Evolutionary conservation across 1,140 invertebrate species (phyloP).

Genomic region (Thrips palmi): DNA sequence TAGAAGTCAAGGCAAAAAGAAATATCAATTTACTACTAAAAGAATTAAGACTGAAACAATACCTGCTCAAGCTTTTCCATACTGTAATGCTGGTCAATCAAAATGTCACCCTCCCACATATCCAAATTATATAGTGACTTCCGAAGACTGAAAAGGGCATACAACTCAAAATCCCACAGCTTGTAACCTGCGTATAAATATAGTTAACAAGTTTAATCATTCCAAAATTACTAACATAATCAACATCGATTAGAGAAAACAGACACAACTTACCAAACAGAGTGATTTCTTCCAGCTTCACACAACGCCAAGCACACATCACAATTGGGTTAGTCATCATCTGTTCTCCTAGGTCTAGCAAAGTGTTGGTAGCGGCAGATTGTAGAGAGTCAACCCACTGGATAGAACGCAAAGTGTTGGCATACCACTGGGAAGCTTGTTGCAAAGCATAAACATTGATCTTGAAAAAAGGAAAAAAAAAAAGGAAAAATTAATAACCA

Average conservation of each 20-base stretch:
- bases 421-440: slow-evolving; percentile 37
- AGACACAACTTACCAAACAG: slow-evolving; percentile 32
- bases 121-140: too few species aligned
- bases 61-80: too few species aligned
- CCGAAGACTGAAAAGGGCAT: too few species aligned
- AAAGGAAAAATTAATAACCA: slow-evolving; percentile 3
- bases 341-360: slow-evolving; percentile 3
- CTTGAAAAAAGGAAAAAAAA: slow-evolving; percentile 18
- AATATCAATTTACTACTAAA: too few species aligned
- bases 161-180: too few species aligned
- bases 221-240: too few species aligned
- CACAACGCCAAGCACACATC: slow-evolving; percentile 56
- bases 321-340: slow-evolving; percentile 49
- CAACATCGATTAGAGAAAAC: too few species aligned
- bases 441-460: slow-evolving; percentile 33
- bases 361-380: slow-evolving; percentile 9
- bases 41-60: too few species aligned
- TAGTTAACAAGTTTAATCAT: too few species aligned
- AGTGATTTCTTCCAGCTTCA: slow-evolving; percentile 42
- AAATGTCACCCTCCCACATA: too few species aligned
- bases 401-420: slow-evolving; percentile 38
- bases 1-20: neutral
- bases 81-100: too few species aligned
- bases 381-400: slow-evolving; percentile 48
- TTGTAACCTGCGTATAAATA: too few species aligned